A percentile compares a stretch with the other conserved stretches of the same genome.
Conservation (phyloP, 1,140 invertebrate species). For the Cotesia glomerata region DNA sequence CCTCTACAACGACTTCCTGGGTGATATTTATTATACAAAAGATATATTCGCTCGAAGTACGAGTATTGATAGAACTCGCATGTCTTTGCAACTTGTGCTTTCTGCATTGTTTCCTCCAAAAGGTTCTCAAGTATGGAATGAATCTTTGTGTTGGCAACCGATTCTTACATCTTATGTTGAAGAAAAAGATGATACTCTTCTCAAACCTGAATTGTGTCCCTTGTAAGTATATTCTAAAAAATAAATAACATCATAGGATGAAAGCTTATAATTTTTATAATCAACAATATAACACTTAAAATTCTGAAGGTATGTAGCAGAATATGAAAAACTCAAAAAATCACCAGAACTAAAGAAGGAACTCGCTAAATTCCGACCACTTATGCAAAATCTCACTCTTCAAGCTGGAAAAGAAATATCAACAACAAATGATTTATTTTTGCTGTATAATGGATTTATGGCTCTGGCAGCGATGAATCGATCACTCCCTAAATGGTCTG, state of each 20-base stretch:
- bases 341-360: conserved; percentile 11
- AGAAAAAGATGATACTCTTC: conserved; percentile 38
- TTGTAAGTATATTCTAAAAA: conserved; percentile 17
- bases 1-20: conserved; percentile 63
- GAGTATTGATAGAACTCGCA: conserved; percentile 67
- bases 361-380: conserved; percentile 16
- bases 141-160: conserved; percentile 47
- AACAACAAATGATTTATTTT: conserved; percentile 24
- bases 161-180: conserved; percentile 44
- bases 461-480: conserved; percentile 36
- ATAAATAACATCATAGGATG: too few species aligned
- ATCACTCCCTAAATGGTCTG: conserved; percentile 45
- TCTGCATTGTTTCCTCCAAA: conserved; percentile 66
- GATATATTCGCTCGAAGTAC: conserved; percentile 61
- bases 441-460: conserved; percentile 45
- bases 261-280: too few species aligned
- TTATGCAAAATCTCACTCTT: conserved; percentile 35
- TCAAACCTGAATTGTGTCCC: conserved; percentile 30
- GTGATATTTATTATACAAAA: conserved; percentile 57
- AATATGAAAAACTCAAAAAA: conserved; percentile 8
- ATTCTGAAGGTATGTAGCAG: conserved; percentile 31
- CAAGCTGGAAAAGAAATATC: conserved; percentile 40
- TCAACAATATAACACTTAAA: too few species aligned
- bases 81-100: conserved; percentile 65
- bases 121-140: conserved; percentile 57